phyloP scores from a whole-genome alignment of 2,888 invertebrate genomes.

The Palloptera scutellata region DNA sequence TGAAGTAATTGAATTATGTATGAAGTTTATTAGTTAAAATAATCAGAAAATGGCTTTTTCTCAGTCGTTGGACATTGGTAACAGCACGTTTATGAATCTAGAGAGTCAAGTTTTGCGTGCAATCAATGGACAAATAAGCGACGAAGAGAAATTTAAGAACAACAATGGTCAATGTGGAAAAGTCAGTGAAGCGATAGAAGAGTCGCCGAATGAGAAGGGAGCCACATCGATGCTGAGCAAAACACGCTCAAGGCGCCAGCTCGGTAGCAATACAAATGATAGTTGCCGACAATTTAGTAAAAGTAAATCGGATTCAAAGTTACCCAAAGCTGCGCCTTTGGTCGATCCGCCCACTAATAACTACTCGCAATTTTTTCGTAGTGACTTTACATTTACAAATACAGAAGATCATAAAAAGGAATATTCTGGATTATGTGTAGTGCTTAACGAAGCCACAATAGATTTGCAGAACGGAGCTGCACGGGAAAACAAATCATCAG shows the following conservation, averaged over 20 bases:
- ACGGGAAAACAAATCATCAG: not conserved
- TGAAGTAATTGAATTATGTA: too few relatives aligned
- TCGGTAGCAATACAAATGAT: not conserved
- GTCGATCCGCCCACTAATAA: conserved; percentile 33
- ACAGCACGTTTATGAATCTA: conserved; percentile 57
- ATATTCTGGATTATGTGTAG: conserved; percentile 41
- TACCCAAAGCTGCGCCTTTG: conserved; percentile 27
- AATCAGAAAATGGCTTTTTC: conserved; percentile 55
- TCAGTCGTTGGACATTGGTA: conserved; percentile 58
- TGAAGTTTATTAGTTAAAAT: too few relatives aligned
- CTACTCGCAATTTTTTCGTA: conserved; percentile 55
- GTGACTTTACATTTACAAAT: conserved; percentile 51
- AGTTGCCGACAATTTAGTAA: conserved; percentile 38
- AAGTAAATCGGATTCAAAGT: conserved; percentile 49
- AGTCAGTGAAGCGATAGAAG: conserved; percentile 46
- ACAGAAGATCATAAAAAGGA: conserved; percentile 29
- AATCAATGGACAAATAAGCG: conserved; percentile 28
- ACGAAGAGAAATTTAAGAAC: conserved; percentile 12
- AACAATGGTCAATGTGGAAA: conserved; percentile 14
- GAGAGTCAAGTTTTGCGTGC: conserved; percentile 50
- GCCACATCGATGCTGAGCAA: conserved; percentile 21
- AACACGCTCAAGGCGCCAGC: conserved; percentile 20
- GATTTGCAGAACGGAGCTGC: conserved; percentile 11
- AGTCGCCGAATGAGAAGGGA: conserved; percentile 51
- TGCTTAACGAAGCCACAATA: conserved; percentile 47